These are phyloP conservation scores for Zonotrichia albicollis DNA, from an alignment of 2,797 vertebrate species.

Conservation along the genomic window DNA sequence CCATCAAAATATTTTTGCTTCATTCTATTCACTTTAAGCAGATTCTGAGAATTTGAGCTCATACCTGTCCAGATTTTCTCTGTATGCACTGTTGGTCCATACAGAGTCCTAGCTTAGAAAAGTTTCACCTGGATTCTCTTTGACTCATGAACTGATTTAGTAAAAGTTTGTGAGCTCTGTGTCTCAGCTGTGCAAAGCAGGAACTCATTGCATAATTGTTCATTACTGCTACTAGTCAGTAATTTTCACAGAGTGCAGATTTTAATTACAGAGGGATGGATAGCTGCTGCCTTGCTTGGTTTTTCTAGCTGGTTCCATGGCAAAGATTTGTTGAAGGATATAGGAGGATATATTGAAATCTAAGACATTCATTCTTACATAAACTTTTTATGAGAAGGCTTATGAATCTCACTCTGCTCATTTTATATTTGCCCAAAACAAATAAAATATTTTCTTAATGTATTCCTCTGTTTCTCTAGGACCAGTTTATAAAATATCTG, in stretches of 20 bases:
- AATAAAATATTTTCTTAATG: neutral
- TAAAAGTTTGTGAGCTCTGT: neutral
- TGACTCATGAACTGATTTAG: neutral
- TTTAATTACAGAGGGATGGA: neutral
- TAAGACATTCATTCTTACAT: neutral
- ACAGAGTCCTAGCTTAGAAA: neutral
- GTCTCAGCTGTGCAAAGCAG: neutral
- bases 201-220: neutral
- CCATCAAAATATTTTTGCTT: neutral
- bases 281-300: neutral
- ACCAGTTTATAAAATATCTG: neutral
- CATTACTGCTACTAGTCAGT: neutral
- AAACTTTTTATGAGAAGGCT: neutral
- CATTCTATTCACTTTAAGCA: neutral
- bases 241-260: neutral
- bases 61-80: neutral
- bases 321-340: neutral
- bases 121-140: neutral
- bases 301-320: neutral
- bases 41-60: neutral
- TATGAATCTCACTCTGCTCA: neutral
- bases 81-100: neutral
- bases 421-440: neutral
- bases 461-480: neutral
- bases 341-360: neutral